Conservation (phyloP, 1,140 invertebrate genomes). For the Matsumurasca onukii region DNA sequence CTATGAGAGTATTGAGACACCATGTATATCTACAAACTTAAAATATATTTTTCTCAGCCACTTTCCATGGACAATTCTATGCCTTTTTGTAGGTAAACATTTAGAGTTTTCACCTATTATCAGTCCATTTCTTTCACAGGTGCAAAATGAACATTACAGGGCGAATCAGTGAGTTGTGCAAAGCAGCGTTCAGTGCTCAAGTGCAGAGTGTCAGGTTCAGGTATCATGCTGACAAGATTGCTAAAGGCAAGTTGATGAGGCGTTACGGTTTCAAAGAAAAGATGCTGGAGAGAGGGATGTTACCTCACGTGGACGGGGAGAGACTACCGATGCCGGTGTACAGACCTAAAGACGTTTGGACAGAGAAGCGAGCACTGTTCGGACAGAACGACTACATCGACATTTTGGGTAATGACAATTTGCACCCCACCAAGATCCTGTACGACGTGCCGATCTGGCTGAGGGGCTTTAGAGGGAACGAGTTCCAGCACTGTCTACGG, state of each 20-base stretch:
- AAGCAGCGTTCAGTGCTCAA: too few relatives aligned
- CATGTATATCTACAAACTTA: too few relatives aligned
- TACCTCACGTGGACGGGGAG: slow-evolving; percentile 59
- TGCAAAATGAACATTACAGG: too few relatives aligned
- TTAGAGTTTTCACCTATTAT: too few relatives aligned
- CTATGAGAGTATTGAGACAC: too few relatives aligned
- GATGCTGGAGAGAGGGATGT: slow-evolving; percentile 62
- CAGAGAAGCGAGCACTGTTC: slow-evolving; percentile 73
- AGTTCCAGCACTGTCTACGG: slow-evolving; percentile 76
- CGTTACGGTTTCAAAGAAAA: slow-evolving; percentile 71
- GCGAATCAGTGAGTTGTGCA: too few relatives aligned
- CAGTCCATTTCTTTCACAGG: too few relatives aligned
- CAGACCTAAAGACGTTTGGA: slow-evolving; percentile 72
- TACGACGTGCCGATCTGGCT: slow-evolving; percentile 86
- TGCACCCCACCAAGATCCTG: slow-evolving; percentile 80
- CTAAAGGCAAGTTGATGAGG: slow-evolving; percentile 57
- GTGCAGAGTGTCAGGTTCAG: slow-evolving; percentile 53
- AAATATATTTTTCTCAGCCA: too few relatives aligned
- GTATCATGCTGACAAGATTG: slow-evolving; percentile 68
- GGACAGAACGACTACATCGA: slow-evolving; percentile 98
- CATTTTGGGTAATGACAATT: slow-evolving; percentile 78
- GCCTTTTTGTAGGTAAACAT: too few relatives aligned
- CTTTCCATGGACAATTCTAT: too few relatives aligned
- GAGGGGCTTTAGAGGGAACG: slow-evolving; percentile 82
- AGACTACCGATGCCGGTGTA: slow-evolving; percentile 67